phyloP scores from a whole-genome alignment of 2,113 vertebrate genomes.

The Falco punctatus region DNA sequence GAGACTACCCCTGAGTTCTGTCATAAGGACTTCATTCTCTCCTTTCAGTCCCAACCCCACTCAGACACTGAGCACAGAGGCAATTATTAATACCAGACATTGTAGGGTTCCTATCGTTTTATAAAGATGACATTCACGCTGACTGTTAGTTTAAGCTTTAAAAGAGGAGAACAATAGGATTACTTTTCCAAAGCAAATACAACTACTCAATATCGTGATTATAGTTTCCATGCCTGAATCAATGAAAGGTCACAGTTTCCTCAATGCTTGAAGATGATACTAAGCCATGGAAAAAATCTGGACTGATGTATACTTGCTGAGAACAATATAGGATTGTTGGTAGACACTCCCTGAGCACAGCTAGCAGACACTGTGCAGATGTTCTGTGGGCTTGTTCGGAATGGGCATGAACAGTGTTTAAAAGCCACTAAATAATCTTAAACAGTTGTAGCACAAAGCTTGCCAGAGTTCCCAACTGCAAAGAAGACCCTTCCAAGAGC shows the following conservation, averaged over 20 bases:
- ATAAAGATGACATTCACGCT: constrained; percentile 60
- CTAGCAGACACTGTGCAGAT: constrained; percentile 51
- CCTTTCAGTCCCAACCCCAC: not conserved
- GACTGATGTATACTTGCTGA: not conserved
- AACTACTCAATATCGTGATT: constrained; percentile 30
- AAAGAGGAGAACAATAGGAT: constrained; percentile 60
- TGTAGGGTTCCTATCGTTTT: constrained; percentile 37
- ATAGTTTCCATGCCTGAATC: constrained; percentile 49
- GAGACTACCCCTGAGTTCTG: constrained; percentile 1
- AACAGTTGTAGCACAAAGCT: constrained; percentile 40
- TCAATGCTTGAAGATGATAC: not conserved
- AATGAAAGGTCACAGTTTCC: constrained; percentile 34
- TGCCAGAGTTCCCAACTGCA: constrained; percentile 10
- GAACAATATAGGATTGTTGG: constrained; percentile 60
- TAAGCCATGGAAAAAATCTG: not conserved
- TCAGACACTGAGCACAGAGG: constrained; percentile 9
- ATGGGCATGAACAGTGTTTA: constrained; percentile 50
- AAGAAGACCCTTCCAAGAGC: not conserved
- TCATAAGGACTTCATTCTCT: constrained; percentile 41
- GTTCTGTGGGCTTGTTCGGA: constrained; percentile 49
- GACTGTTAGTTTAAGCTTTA: constrained; percentile 59
- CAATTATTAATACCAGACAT: constrained; percentile 63
- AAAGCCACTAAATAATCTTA: constrained; percentile 58
- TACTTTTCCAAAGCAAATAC: constrained; percentile 64
- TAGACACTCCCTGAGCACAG: not conserved